Evolutionary conservation across 2,888 invertebrate genomes (phyloP).

Genomic region (Cetonia aurata): DNA sequence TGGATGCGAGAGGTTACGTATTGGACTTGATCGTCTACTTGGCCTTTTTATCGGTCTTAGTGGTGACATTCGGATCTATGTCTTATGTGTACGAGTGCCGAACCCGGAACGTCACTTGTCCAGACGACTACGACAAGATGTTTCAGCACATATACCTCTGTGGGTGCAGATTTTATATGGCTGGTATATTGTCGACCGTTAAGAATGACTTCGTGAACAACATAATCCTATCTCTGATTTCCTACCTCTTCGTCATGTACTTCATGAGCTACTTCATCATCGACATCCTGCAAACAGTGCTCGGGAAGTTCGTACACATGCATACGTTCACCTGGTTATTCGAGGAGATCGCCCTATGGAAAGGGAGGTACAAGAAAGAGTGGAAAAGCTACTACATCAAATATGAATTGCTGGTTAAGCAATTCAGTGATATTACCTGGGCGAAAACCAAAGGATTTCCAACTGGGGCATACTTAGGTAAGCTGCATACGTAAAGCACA

Average conservation of each 20-base stretch:
- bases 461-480: conserved; percentile 11
- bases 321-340: conserved; percentile 32
- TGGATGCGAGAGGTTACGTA: conserved; percentile 4
- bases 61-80: conserved; percentile 29
- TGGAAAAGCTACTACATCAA: conserved; percentile 42
- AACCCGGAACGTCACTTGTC: neutral
- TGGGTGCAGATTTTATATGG: conserved; percentile 1
- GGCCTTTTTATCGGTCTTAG: neutral
- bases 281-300: conserved; percentile 13
- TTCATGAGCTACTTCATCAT: conserved; percentile 39
- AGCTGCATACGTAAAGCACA: no score
- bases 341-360: conserved; percentile 16
- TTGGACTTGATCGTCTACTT: conserved; percentile 13
- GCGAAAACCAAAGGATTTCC: conserved; percentile 35
- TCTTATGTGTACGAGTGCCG: conserved; percentile 32
- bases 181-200: neutral
- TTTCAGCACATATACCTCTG: conserved; percentile 18
- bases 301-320: conserved; percentile 22
- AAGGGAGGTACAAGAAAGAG: conserved; percentile 18
- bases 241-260: conserved; percentile 24
- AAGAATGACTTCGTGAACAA: neutral
- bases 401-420: conserved; percentile 14
- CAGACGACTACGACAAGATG: neutral
- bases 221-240: conserved; percentile 23
- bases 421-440: conserved; percentile 38